Evolutionary conservation across 2,113 vertebrate genomes (phyloP).

Genomic region (Hippocampus mohnikei): DNA sequence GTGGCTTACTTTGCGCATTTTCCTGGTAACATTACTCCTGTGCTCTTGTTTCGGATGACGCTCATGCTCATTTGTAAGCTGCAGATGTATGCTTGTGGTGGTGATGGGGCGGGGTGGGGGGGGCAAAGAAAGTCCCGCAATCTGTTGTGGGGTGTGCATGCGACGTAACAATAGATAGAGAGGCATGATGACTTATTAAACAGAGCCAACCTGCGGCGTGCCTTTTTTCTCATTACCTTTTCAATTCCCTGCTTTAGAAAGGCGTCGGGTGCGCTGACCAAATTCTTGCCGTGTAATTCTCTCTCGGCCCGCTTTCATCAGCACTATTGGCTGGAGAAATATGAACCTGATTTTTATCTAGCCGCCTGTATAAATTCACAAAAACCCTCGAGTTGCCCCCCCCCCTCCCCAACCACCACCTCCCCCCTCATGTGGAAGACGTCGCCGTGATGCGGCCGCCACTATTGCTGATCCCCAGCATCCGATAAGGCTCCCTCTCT

Average conservation of each 20-base stretch:
- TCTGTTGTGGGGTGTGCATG: constrained; percentile 9
- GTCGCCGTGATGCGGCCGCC: constrained; percentile 65
- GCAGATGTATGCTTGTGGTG: constrained; percentile 23
- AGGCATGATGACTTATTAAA: constrained; percentile 72
- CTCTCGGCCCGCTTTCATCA: constrained; percentile 71
- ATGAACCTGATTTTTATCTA: constrained; percentile 74
- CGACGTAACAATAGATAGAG: constrained; percentile 67
- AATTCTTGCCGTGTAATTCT: constrained; percentile 75
- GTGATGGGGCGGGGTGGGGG: constrained; percentile 6
- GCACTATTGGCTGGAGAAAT: constrained; percentile 71
- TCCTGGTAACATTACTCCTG: background rate
- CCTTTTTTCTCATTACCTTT: constrained; percentile 73
- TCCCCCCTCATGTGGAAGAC: constrained; percentile 61
- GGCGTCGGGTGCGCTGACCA: constrained; percentile 67
- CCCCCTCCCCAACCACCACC: background rate
- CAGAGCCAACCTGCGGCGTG: constrained; percentile 64
- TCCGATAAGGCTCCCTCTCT: constrained; percentile 78
- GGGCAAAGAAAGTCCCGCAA: constrained; percentile 50
- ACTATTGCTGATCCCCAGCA: constrained; percentile 76
- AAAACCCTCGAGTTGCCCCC: constrained; percentile 71
- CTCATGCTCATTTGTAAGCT: constrained; percentile 38
- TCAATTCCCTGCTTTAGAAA: constrained; percentile 62
- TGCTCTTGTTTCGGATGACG: background rate
- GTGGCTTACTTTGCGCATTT: background rate
- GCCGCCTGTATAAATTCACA: constrained; percentile 77